Evolutionary conservation across 1,140 invertebrate genomes (phyloP).

Genomic region (Nebria ingens): DNA sequence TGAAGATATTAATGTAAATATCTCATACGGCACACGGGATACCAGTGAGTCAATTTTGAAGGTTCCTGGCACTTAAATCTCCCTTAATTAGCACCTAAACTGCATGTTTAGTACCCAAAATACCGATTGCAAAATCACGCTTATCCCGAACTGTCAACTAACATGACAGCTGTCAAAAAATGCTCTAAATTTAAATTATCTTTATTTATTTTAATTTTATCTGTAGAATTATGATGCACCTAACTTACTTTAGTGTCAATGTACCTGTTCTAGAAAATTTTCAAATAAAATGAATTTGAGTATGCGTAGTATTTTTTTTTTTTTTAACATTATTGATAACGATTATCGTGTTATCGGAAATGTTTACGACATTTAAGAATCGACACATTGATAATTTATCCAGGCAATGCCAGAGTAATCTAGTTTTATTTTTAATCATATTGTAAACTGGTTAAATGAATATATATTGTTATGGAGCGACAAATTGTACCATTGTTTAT

Average conservation of each 20-base stretch:
- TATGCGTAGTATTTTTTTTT: too few relatives aligned
- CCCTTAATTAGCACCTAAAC: not conserved
- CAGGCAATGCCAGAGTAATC: not conserved
- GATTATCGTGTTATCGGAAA: not conserved
- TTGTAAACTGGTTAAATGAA: not conserved
- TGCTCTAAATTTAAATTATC: not conserved
- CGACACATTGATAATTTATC: not conserved
- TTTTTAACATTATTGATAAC: too few relatives aligned
- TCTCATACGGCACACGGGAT: slow-evolving; percentile 44
- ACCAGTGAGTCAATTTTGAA: slow-evolving; percentile 33
- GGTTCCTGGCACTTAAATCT: slow-evolving; percentile 24
- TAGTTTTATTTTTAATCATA: not conserved
- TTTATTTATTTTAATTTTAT: not conserved
- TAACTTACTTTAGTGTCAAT: too few relatives aligned
- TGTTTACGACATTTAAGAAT: too few relatives aligned
- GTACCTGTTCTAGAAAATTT: too few relatives aligned
- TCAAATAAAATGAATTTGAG: not conserved
- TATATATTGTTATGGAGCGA: not conserved
- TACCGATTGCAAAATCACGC: slow-evolving; percentile 30
- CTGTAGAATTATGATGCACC: too few relatives aligned
- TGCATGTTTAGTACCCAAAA: not conserved
- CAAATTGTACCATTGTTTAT: not conserved
- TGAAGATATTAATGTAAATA: slow-evolving; percentile 42
- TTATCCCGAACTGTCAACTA: slow-evolving; percentile 29
- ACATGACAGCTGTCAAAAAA: not conserved